Evolutionary conservation across 2,888 invertebrate species (phyloP).

Genomic region (Branchellion lobata): DNA sequence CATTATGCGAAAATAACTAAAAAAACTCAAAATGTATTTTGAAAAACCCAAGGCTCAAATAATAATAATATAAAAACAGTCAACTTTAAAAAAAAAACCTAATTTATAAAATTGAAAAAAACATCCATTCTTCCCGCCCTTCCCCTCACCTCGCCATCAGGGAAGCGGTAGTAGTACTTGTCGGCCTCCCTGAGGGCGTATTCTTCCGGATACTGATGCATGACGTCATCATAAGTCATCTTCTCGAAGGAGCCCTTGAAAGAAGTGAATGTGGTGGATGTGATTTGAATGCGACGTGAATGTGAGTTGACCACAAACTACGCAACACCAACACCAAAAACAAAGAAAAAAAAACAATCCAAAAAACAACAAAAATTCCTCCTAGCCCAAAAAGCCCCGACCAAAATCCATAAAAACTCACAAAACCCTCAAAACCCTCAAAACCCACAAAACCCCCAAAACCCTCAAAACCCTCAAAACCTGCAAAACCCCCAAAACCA

Average conservation of each 20-base stretch:
- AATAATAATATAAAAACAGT: too few relatives aligned
- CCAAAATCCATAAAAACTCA: too few relatives aligned
- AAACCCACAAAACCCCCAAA: not conserved
- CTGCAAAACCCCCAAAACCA: too few relatives aligned
- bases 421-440: not conserved
- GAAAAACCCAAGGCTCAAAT: too few relatives aligned
- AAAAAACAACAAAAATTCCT: not conserved
- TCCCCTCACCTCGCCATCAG: slow-evolving; percentile 63
- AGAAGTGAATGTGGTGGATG: slow-evolving; percentile 5
- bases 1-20: too few relatives aligned
- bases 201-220: slow-evolving; percentile 84
- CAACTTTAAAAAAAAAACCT: too few relatives aligned
- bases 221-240: slow-evolving; percentile 90
- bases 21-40: too few relatives aligned
- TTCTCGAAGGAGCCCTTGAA: slow-evolving; percentile 91
- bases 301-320: not conserved
- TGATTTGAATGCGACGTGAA: too few relatives aligned
- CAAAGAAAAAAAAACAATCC: not conserved
- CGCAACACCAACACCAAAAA: not conserved
- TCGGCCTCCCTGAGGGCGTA: slow-evolving; percentile 87
- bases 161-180: slow-evolving; percentile 73
- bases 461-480: not conserved
- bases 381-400: too few relatives aligned
- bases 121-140: too few relatives aligned
- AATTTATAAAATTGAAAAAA: too few relatives aligned